Percentiles rank a stretch among this genome's conserved stretches.
phyloP scores from a whole-genome alignment of 1,140 invertebrate species.

The Platorchestia sp. region DNA sequence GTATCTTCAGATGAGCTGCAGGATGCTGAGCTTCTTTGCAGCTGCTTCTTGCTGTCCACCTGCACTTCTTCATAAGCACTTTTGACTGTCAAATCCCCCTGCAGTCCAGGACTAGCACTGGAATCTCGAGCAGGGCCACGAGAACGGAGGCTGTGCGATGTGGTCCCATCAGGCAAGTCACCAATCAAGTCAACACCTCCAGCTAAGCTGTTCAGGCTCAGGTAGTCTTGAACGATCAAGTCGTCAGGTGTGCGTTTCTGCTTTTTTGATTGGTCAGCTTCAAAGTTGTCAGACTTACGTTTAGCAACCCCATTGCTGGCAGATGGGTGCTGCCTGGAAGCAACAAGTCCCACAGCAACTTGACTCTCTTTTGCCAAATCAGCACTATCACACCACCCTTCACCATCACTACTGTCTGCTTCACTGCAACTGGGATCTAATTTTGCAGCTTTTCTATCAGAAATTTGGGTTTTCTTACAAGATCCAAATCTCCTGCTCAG shows the following conservation, averaged over 20 bases:
- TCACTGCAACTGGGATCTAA: conserved; percentile 16
- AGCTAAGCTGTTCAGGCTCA: background rate
- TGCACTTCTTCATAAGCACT: background rate
- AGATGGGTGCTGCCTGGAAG: conserved; percentile 32
- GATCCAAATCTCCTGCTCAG: background rate
- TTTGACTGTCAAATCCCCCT: background rate
- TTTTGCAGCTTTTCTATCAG: conserved; percentile 7
- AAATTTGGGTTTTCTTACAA: background rate
- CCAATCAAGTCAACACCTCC: background rate
- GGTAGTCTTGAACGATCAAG: background rate
- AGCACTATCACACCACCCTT: background rate
- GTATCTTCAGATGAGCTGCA: background rate
- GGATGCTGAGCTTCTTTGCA: background rate
- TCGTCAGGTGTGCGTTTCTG: background rate
- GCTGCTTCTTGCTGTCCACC: background rate
- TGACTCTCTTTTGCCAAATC: background rate
- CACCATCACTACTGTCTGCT: conserved; percentile 16
- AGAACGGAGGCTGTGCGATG: conserved; percentile 4
- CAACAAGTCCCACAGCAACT: background rate
- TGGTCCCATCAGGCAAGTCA: conserved; percentile 10
- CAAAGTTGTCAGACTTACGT: background rate
- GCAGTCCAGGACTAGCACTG: background rate
- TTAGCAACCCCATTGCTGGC: background rate
- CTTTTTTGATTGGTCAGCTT: background rate
- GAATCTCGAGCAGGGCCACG: background rate